Conservation (phyloP, 2,797 vertebrate species). For the Cheracebus regulus region DNA sequence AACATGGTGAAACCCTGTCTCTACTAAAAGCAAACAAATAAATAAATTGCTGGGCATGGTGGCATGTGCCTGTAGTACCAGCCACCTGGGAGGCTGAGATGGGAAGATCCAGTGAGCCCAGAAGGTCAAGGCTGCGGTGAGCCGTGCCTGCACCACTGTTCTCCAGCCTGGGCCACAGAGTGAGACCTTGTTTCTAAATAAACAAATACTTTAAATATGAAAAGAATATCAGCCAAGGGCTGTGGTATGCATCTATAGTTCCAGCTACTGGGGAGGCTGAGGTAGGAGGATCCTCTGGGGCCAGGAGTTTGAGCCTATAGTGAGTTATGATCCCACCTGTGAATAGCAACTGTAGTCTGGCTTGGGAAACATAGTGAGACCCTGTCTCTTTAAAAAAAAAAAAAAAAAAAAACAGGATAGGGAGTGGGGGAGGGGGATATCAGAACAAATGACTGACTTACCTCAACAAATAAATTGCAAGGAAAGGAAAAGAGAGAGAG, state of each 20-base stretch:
- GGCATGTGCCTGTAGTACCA: background rate
- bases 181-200: background rate
- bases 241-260: background rate
- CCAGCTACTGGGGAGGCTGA: background rate
- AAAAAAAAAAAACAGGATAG: background rate
- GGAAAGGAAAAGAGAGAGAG: background rate
- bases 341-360: background rate
- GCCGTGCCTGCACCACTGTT: background rate
- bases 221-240: background rate
- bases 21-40: background rate
- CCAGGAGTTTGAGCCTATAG: background rate
- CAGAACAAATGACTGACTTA: background rate
- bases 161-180: background rate
- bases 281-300: background rate
- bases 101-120: background rate
- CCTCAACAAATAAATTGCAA: constrained; percentile 35
- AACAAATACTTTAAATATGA: background rate
- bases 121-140: background rate
- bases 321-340: background rate
- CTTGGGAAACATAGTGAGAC: background rate
- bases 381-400: background rate
- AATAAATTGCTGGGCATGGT: background rate
- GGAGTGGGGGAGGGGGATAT: background rate
- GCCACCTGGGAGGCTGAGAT: background rate
- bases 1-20: background rate